Evolutionary conservation across 2,113 vertebrate genomes (phyloP).

Genomic region (Gasterosteus aculeatus): DNA sequence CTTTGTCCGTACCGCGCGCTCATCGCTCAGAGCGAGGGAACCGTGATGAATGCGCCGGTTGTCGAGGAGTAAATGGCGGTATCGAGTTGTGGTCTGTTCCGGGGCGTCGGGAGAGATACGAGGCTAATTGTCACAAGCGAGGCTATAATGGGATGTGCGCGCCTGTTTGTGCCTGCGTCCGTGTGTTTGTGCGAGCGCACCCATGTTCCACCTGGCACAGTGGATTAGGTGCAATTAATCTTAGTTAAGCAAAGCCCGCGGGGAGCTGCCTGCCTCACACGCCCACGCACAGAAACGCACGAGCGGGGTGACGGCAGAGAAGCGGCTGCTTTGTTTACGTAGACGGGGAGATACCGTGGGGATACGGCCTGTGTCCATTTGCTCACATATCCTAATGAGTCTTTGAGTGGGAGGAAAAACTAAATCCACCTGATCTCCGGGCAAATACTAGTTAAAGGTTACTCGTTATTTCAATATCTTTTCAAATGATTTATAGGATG

Average conservation of each 20-base stretch:
- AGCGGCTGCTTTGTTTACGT: slow-evolving; percentile 53
- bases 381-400: slow-evolving; percentile 1
- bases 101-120: slow-evolving; percentile 60
- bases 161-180: slow-evolving; percentile 48
- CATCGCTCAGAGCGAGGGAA: slow-evolving; percentile 51
- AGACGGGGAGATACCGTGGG: slow-evolving; percentile 35
- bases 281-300: slow-evolving; percentile 30
- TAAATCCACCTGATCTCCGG: slow-evolving; percentile 6
- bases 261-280: slow-evolving; percentile 49
- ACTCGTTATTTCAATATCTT: too few species aligned
- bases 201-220: slow-evolving; percentile 78
- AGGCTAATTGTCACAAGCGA: slow-evolving; percentile 72
- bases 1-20: slow-evolving; percentile 42
- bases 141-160: slow-evolving; percentile 71
- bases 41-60: slow-evolving; percentile 72
- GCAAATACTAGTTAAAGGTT: slow-evolving; percentile 8
- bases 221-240: slow-evolving; percentile 80
- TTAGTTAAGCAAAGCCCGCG: slow-evolving; percentile 73
- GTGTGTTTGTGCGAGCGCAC: slow-evolving; percentile 53
- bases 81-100: slow-evolving; percentile 71
- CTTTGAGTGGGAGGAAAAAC: slow-evolving; percentile 14
- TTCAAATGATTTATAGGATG: too few species aligned
- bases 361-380: slow-evolving; percentile 11
- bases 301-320: slow-evolving; percentile 13
- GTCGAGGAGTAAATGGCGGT: slow-evolving; percentile 72